phyloP scores from a whole-genome alignment of 2,797 vertebrate genomes.

The Otolemur crassicaudatus region DNA sequence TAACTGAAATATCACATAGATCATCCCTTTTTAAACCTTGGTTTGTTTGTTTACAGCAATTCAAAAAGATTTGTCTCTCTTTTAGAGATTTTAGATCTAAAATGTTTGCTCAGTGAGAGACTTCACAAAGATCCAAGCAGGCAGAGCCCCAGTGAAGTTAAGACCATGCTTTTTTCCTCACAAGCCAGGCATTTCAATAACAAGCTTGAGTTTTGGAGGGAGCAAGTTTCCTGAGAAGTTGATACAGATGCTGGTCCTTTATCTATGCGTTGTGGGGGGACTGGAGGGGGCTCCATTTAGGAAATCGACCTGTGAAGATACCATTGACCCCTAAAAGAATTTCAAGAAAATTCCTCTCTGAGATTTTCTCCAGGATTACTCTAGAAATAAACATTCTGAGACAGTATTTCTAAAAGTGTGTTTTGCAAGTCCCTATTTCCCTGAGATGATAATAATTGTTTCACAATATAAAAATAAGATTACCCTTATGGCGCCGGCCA shows the following conservation, averaged over 20 bases:
- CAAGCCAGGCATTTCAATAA: background rate
- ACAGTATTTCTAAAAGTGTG: conserved; percentile 23
- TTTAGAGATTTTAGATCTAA: background rate
- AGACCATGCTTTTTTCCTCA: background rate
- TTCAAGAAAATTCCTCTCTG: background rate
- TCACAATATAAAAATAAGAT: conserved; percentile 23
- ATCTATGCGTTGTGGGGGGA: background rate
- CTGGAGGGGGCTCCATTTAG: background rate
- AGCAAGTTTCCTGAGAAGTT: background rate
- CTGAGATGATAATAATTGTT: background rate
- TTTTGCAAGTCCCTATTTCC: background rate
- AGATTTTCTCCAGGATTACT: background rate
- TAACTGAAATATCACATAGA: background rate
- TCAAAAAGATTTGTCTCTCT: conserved; percentile 10
- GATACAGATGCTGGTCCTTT: background rate
- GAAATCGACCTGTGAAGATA: background rate
- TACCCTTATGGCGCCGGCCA: background rate
- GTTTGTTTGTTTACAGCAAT: background rate
- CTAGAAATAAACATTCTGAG: conserved; percentile 37
- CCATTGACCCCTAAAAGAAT: background rate
- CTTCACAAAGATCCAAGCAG: background rate
- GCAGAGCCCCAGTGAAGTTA: background rate
- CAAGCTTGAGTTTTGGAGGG: background rate
- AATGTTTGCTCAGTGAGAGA: conserved; percentile 17
- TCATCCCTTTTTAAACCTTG: background rate